Percentiles rank a stretch among this genome's conserved stretches.
These are phyloP conservation scores for Heliconius ethilla DNA, from an alignment of 2,888 invertebrate species.

Conservation along the genomic window DNA sequence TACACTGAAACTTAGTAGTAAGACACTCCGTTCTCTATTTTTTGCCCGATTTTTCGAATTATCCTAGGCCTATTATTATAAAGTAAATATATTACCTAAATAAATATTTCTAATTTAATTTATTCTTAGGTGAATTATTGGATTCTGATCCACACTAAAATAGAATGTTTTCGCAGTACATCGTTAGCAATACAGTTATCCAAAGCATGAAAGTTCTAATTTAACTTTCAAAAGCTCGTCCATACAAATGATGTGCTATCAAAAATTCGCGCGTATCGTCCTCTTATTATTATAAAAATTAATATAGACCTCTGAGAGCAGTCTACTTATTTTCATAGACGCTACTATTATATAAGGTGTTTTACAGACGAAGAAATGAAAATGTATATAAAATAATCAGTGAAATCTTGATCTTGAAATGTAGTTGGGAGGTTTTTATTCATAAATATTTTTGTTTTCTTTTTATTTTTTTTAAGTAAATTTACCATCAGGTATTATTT, in stretches of 20 bases:
- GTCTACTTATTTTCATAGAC: constrained; percentile 14
- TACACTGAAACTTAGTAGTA: no score
- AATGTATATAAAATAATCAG: not conserved
- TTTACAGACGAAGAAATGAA: not conserved
- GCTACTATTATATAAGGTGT: not conserved
- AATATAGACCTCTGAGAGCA: not conserved
- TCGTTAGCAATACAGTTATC: not conserved
- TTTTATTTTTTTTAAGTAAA: not conserved
- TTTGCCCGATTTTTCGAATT: no score
- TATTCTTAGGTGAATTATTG: no score
- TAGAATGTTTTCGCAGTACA: not conserved
- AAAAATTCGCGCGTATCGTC: not conserved
- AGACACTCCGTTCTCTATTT: no score
- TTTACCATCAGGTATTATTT: no score
- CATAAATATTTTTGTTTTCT: not conserved
- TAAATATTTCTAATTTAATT: no score
- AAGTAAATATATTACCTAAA: no score
- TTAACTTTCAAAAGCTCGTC: not conserved
- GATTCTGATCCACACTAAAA: not conserved
- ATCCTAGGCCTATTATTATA: no score
- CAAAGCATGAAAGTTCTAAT: not conserved
- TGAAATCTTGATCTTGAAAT: no score
- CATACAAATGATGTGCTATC: constrained; percentile 1
- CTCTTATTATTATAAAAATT: not conserved
- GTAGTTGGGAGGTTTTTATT: not conserved